phyloP scores from a whole-genome alignment of 1,140 invertebrate species.

The Holotrichia oblita region DNA sequence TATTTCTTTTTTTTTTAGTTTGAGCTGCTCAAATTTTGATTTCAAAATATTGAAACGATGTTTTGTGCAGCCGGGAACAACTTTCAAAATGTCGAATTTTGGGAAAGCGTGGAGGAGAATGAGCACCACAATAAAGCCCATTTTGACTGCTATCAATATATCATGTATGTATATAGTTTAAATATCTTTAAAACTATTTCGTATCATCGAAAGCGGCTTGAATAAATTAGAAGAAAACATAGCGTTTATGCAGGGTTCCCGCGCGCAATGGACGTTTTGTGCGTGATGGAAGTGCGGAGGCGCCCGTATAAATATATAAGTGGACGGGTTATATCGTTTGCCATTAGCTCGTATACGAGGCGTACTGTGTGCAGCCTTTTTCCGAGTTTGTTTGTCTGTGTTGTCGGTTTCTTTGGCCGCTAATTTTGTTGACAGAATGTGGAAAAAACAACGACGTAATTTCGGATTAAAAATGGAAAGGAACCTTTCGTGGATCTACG shows the following conservation, averaged over 20 bases:
- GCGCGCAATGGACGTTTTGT: not conserved
- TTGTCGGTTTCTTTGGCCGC: slow-evolving; percentile 6
- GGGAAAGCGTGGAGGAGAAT: too few species aligned
- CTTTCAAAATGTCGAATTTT: too few species aligned
- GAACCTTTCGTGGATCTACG: not conserved
- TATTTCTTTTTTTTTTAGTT: too few species aligned
- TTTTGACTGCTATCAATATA: too few species aligned
- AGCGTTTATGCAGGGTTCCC: not conserved
- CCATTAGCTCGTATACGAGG: not conserved
- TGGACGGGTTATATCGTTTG: not conserved
- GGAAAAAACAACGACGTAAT: not conserved
- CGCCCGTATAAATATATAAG: slow-evolving; percentile 8
- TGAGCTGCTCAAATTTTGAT: too few species aligned
- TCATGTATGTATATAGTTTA: too few species aligned
- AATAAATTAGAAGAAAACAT: not conserved
- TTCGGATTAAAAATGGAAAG: not conserved
- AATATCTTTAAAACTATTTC: too few species aligned
- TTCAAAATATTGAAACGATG: too few species aligned
- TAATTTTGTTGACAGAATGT: slow-evolving; percentile 8
- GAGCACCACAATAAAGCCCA: too few species aligned
- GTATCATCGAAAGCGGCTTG: too few species aligned
- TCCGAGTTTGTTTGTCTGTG: not conserved
- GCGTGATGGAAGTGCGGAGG: not conserved
- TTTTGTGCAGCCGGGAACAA: too few species aligned
- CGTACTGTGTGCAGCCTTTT: not conserved